Conservation (phyloP, 2,113 vertebrate genomes). For the Ascaphus truei region DNA sequence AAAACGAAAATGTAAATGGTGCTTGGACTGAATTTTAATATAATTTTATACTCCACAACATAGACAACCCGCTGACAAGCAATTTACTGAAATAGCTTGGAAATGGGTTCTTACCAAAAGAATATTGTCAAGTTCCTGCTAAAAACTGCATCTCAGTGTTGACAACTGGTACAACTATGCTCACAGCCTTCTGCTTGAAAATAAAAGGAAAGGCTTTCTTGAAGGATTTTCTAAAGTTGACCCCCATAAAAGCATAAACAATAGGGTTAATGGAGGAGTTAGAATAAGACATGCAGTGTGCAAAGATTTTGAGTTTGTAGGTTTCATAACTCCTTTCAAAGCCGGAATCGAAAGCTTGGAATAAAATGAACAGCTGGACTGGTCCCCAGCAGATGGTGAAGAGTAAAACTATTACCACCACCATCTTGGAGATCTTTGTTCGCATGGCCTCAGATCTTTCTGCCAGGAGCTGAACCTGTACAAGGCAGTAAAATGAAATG, state of each 20-base stretch:
- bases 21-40: too few species aligned
- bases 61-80: too few species aligned
- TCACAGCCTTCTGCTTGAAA: conserved; percentile 42
- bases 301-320: conserved; percentile 68
- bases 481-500: not conserved
- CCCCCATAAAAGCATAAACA: conserved; percentile 65
- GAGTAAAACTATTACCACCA: conserved; percentile 62
- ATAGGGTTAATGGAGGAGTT: conserved; percentile 63
- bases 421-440: conserved; percentile 56
- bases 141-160: conserved; percentile 60
- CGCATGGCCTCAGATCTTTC: conserved; percentile 49
- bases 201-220: conserved; percentile 56
- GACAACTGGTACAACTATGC: not conserved
- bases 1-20: too few species aligned
- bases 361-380: conserved; percentile 63
- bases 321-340: conserved; percentile 51
- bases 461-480: conserved; percentile 52
- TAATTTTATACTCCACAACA: too few species aligned
- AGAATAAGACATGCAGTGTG: conserved; percentile 67
- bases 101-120: too few species aligned
- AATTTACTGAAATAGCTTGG: too few species aligned
- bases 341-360: conserved; percentile 56
- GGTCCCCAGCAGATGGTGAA: conserved; percentile 70
- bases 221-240: conserved; percentile 66
- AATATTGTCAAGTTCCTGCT: conserved; percentile 48